Evolutionary conservation across 2,888 invertebrate genomes (phyloP).

Genomic region (Thecophora atra): DNA sequence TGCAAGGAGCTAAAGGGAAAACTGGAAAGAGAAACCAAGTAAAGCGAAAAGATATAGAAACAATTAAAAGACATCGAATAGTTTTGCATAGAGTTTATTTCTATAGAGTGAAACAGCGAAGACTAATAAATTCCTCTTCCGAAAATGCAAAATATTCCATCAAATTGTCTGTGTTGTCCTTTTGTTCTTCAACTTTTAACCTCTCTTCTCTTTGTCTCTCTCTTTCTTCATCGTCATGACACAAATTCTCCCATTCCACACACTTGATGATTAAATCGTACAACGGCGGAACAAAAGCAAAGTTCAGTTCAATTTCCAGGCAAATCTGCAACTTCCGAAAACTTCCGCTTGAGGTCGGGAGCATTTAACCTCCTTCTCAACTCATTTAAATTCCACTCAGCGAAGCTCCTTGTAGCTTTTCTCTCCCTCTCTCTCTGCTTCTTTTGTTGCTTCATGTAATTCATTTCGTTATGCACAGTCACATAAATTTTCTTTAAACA

Average conservation of each 20-base stretch:
- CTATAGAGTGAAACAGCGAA: not conserved
- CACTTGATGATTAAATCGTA: slow-evolving; percentile 28
- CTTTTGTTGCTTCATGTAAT: not conserved
- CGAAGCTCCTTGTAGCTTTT: not conserved
- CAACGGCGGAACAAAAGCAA: slow-evolving; percentile 22
- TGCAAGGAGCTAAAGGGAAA: not conserved
- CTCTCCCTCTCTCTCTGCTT: not conserved
- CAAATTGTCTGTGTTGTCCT: slow-evolving; percentile 15
- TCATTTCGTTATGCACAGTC: not conserved
- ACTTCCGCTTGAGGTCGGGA: slow-evolving; percentile 21
- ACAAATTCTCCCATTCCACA: not conserved
- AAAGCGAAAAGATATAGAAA: not conserved
- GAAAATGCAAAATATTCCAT: slow-evolving; percentile 28
- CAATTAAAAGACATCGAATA: not conserved
- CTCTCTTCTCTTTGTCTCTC: not conserved
- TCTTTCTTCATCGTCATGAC: not conserved
- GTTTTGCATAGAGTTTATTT: no score
- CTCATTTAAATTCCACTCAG: not conserved
- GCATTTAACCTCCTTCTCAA: not conserved
- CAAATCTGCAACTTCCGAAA: slow-evolving; percentile 31
- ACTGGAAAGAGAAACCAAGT: not conserved
- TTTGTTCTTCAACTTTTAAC: not conserved
- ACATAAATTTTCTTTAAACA: not conserved
- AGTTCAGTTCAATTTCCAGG: slow-evolving; percentile 29
- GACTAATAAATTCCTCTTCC: slow-evolving; percentile 33